These are phyloP conservation scores for Gambusia yucatana DNA, from an alignment of 2,797 vertebrate species.

Conservation along the genomic window DNA sequence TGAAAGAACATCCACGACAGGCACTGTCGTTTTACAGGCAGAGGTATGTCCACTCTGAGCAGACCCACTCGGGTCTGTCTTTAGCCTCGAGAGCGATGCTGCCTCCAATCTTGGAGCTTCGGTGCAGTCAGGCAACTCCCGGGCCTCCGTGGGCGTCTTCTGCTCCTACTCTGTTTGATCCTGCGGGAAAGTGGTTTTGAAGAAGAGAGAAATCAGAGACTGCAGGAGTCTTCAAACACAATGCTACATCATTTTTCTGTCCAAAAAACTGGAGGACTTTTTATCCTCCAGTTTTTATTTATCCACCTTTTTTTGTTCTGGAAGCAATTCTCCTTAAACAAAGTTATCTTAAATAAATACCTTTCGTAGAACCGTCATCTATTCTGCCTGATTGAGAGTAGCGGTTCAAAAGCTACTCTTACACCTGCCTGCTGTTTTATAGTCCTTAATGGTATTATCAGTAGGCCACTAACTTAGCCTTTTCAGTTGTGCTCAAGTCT, in stretches of 20 bases:
- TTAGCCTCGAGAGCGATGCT: constrained; percentile 33
- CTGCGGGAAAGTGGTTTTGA: constrained; percentile 31
- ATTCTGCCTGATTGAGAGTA: constrained; percentile 50
- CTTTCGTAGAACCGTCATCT: constrained; percentile 41
- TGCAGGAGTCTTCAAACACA: constrained; percentile 21
- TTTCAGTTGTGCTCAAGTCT: constrained; percentile 25
- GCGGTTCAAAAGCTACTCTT: constrained; percentile 30
- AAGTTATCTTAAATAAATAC: constrained; percentile 35
- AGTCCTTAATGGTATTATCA: constrained; percentile 34
- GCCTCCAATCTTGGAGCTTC: constrained; percentile 30
- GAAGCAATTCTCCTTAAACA: constrained; percentile 48
- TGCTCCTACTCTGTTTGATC: constrained; percentile 24
- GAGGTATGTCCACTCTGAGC: constrained; percentile 7
- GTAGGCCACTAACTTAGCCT: constrained; percentile 23
- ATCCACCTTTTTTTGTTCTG: constrained; percentile 2
- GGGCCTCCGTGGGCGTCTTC: constrained; percentile 40
- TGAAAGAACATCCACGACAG: constrained; percentile 20
- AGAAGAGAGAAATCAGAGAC: constrained; percentile 42
- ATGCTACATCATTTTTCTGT: constrained; percentile 16
- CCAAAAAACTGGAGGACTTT: constrained; percentile 26
- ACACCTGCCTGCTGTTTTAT: constrained; percentile 21
- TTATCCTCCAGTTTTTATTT: constrained; percentile 9
- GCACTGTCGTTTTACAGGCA: constrained; percentile 18
- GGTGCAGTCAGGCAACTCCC: constrained; percentile 47
- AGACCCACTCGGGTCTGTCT: constrained; percentile 7